Base-by-base conservation (phyloP, 2,888 invertebrate genomes). In the Drosophila lutescens region DNA sequence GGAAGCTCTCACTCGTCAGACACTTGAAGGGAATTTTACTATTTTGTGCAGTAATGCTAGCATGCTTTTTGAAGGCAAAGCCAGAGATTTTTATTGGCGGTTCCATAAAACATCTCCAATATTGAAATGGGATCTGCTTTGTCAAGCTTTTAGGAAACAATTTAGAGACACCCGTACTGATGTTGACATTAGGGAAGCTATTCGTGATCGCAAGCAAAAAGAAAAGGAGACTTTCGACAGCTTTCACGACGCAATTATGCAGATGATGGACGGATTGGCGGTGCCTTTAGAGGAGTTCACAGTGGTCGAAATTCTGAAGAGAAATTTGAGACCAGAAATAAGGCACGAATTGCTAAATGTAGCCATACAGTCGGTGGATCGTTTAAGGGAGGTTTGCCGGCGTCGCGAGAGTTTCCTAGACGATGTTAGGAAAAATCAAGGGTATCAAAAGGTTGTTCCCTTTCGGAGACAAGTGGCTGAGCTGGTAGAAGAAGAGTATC, bases 251-350 rank as follows among this genome's bases (percentile, higher is more conserved):
- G 47, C 47, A 12, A 32, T 49, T 15, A 32, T 49, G 47, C 30
- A 15, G 30, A 23, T 44, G 44, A 40, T 40, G 40, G 40, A 40
- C 9, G 40, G 40, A 8, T 15, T 40, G 15, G 40, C 1, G 15
- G 15, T 15, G 15, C 40, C 40, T 15, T 9, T 40, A 7, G 15
- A 15, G 15, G 40, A 40, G 40, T 15, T 7, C 8, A 15, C 40
- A 12, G 20, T 49, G 0, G 34, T 44, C 0, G 44, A 53, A 7
- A 53, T 38, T 0, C 15, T 53, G 1, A 20, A 9, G 23, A 12
- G 38, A 34, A 54, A 62, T n/a, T 47, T 55, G 13, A 17, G 23
- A 10, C n/a, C n/a, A n/a, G n/a, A n/a, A n/a, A n/a, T n/a, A n/a
- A n/a, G n/a, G n/a, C n/a, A n/a, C n/a, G n/a, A n/a, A n/a, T n/a